Conservation (phyloP, 2,113 vertebrate species). For the Peromyscus leucopus region DNA sequence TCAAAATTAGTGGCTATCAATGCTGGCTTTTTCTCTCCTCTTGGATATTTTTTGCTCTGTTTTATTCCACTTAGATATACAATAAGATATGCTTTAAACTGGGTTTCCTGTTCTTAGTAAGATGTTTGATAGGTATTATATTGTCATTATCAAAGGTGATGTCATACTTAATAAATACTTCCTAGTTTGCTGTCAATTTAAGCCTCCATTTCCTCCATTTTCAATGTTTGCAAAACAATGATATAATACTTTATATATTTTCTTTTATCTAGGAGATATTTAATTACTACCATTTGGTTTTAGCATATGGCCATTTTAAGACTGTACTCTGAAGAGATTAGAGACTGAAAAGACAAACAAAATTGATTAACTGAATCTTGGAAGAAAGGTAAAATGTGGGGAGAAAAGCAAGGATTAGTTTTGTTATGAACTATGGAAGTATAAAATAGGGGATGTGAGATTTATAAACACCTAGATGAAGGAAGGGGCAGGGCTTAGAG, state of each 20-base stretch:
- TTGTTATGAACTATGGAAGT: background rate
- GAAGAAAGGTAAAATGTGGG: background rate
- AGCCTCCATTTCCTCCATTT: background rate
- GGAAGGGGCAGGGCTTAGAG: background rate
- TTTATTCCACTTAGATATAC: background rate
- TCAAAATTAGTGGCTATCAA: background rate
- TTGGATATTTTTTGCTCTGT: slow-evolving; percentile 8
- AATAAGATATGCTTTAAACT: background rate
- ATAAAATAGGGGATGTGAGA: slow-evolving; percentile 21
- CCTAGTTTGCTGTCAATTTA: background rate
- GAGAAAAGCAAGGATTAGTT: background rate
- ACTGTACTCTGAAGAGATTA: background rate
- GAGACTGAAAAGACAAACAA: background rate
- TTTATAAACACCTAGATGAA: background rate
- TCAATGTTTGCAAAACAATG: background rate
- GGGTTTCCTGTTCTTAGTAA: background rate
- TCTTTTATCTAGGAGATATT: background rate
- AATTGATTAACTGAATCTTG: background rate
- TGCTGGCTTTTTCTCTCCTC: background rate
- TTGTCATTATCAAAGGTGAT: background rate
- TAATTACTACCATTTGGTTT: background rate
- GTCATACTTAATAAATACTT: background rate
- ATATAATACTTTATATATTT: background rate
- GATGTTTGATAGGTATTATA: background rate
- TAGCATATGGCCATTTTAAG: background rate